These are phyloP conservation scores for Zenarchopterus dispar DNA, from an alignment of 2,797 vertebrate species.

Conservation along the genomic window DNA sequence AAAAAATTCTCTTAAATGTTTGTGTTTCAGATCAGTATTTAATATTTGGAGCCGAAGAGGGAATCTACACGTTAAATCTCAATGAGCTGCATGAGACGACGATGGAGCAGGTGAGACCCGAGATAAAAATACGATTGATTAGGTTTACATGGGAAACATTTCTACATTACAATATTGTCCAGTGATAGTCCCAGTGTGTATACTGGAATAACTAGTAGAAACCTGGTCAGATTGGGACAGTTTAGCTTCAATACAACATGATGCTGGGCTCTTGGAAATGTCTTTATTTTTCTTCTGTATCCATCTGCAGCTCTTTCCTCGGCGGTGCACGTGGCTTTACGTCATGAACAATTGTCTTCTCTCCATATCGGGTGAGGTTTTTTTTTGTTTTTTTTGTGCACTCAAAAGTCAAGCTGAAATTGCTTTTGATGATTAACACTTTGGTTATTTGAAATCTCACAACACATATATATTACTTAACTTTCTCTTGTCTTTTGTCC, in stretches of 20 bases:
- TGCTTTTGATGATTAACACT: too few species aligned
- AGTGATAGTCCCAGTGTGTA: too few species aligned
- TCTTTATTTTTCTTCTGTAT: neutral
- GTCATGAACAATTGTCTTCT: slow-evolving; percentile 98
- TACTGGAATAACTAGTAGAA: too few species aligned
- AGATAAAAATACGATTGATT: neutral
- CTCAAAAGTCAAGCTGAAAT: too few species aligned
- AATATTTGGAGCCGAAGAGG: slow-evolving; percentile 98
- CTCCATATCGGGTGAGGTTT: slow-evolving; percentile 93
- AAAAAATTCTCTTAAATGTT: slow-evolving; percentile 15
- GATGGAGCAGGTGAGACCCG: slow-evolving; percentile 91
- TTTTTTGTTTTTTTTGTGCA: too few species aligned
- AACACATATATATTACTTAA: too few species aligned
- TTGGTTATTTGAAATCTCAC: too few species aligned
- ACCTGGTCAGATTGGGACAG: too few species aligned
- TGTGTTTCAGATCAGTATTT: slow-evolving; percentile 93
- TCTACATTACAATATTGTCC: too few species aligned
- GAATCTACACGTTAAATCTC: slow-evolving; percentile 97
- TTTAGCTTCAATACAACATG: neutral
- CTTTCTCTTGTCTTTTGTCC: neutral
- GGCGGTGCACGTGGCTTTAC: slow-evolving; percentile 96
- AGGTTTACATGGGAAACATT: too few species aligned
- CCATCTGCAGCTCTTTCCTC: slow-evolving; percentile 89
- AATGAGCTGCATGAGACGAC: slow-evolving; percentile 98
- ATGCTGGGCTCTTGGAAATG: neutral